A percentile compares a stretch with the other conserved stretches of the same genome.
phyloP scores from a whole-genome alignment of 2,888 invertebrate species.

The Protophormia terraenovae region DNA sequence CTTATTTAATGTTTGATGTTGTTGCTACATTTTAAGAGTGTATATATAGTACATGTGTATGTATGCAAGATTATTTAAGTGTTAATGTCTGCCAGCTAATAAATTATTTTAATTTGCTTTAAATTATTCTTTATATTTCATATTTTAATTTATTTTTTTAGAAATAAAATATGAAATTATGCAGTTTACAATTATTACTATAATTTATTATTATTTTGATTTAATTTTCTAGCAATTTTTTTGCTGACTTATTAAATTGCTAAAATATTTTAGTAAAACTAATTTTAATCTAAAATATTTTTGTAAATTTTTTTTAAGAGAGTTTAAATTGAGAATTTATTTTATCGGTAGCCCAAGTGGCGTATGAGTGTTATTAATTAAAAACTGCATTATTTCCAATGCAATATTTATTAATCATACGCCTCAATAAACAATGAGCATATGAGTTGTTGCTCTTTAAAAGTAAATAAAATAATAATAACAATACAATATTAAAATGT shows the following conservation, averaged over 20 bases:
- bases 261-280: not conserved
- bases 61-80: not conserved
- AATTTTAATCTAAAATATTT: not conserved
- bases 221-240: conserved; percentile 15
- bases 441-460: too few species aligned
- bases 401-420: conserved; percentile 34
- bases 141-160: not conserved
- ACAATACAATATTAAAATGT: too few species aligned
- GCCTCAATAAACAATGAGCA: too few species aligned
- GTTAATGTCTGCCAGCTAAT: conserved; percentile 36
- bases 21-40: not conserved
- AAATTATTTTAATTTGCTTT: conserved; percentile 54
- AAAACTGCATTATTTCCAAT: not conserved
- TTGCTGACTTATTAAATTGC: not conserved
- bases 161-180: not conserved
- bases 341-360: not conserved
- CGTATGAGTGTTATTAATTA: conserved; percentile 27
- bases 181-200: not conserved
- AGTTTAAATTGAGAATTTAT: not conserved
- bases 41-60: not conserved
- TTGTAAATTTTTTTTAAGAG: not conserved
- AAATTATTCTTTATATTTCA: conserved; percentile 15
- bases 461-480: too few species aligned
- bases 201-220: conserved; percentile 26
- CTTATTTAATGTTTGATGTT: conserved; percentile 15